phyloP scores from a whole-genome alignment of 2,888 invertebrate genomes.

The Meiosimyza decipiens region DNA sequence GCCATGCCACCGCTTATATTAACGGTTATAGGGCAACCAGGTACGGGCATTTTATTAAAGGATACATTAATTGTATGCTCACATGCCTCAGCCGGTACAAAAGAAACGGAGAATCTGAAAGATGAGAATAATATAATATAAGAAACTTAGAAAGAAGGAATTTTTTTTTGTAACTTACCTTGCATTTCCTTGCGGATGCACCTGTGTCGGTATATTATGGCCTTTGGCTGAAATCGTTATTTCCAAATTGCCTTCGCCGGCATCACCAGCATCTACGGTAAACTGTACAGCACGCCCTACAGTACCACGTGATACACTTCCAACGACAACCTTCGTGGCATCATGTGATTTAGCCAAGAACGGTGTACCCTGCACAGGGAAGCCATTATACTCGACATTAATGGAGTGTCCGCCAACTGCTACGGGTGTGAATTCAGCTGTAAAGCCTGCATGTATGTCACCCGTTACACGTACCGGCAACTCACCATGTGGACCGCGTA shows the following conservation, averaged over 20 bases:
- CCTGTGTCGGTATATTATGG: constrained; percentile 94
- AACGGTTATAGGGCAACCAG: constrained; percentile 92
- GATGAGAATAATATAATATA: not conserved
- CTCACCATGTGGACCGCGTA: constrained; percentile 87
- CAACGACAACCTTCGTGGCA: constrained; percentile 86
- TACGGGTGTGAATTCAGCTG: constrained; percentile 90
- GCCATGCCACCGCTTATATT: constrained; percentile 75
- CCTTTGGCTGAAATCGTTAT: constrained; percentile 95
- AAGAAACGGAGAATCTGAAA: constrained; percentile 90
- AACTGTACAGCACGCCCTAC: constrained; percentile 94
- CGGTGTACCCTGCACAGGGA: constrained; percentile 88
- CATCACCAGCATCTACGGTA: constrained; percentile 94
- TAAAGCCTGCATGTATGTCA: constrained; percentile 86
- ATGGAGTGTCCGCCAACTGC: constrained; percentile 94
- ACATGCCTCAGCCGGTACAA: constrained; percentile 93
- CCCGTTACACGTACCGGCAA: constrained; percentile 90
- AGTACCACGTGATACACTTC: constrained; percentile 81
- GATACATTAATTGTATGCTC: constrained; percentile 97
- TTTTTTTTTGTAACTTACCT: constrained; percentile 53
- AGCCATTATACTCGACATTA: constrained; percentile 90
- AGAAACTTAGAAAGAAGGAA: not conserved
- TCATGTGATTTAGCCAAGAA: constrained; percentile 94
- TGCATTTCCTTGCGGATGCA: constrained; percentile 88
- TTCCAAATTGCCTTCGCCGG: constrained; percentile 97
- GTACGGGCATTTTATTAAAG: constrained; percentile 90